Evolutionary conservation across 2,113 vertebrate genomes (phyloP), one percentile per base, ranked within the genome.

Genomic region (Hassar affinis): DNA sequence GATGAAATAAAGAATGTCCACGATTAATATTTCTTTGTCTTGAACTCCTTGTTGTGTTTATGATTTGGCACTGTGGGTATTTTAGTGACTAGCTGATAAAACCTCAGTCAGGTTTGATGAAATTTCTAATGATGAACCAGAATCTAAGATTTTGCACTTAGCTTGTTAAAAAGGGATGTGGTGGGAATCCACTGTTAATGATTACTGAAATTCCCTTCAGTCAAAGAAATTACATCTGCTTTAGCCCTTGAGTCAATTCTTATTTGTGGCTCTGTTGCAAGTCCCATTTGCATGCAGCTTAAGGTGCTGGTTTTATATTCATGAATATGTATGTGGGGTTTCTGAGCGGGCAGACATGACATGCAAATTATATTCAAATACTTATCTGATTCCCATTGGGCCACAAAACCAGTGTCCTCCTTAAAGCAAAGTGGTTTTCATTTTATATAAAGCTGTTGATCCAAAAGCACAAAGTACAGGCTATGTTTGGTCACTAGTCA

Each of bases 1-100:
- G 66, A 51, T 84, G 54, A 80, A 84, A 84, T 84, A 80, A 84
- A 84, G 64, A 42, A 72, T 45, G 38, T 72, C 15, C 62, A 78
- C 35, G 27, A 27, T 22, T 30, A 61, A 82, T 83, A 38, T 77
- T 38, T 0, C 4, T 4, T 22, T 22, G 64, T 78, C 51, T 57
- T 66, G 45, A 76, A 47, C 38, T 45, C 20, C 20, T 69, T 69
- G 3, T 27, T 72, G 1, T n/a, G 14, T 71, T 15, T 49, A 17
- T 3, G 4, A 0, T n/a, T 7, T 14, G 11, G 22, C 22, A 25
- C 17, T 35, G 12, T 33, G 2, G 0, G 15, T 66, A 64, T 64
- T 33, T 22, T 22, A 33, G 14, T 64, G 15, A 18, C 6, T 2
- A 17, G 27, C 12, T 42, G 3, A 20, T 42, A 25, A 42, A 42